A percentile compares a stretch with the other conserved stretches of the same genome.
phyloP scores from a whole-genome alignment of 2,797 vertebrate genomes.

The Ctenochaetus hawaiiensis region DNA sequence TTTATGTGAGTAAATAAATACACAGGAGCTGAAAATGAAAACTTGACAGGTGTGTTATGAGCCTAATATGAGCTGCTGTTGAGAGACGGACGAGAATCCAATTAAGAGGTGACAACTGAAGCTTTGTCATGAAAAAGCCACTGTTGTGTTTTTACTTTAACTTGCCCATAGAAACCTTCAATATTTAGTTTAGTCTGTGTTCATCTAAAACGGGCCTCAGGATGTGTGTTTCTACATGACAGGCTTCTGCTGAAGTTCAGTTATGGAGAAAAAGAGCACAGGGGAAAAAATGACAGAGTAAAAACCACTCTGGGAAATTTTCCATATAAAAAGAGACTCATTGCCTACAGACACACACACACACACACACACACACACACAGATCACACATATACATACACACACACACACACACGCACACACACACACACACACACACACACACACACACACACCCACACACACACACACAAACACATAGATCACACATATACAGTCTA shows the following conservation, averaged over 20 bases:
- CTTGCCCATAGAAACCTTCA: neutral
- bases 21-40: constrained; percentile 18
- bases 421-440: constrained; percentile 18
- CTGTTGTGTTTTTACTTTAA: neutral
- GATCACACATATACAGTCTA: constrained; percentile 14
- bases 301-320: constrained; percentile 55
- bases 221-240: neutral
- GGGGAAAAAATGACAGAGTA: constrained; percentile 53
- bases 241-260: constrained; percentile 26
- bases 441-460: no score
- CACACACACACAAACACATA: neutral
- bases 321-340: constrained; percentile 46
- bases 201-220: neutral
- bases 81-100: neutral
- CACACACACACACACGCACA: neutral
- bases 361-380: constrained; percentile 26
- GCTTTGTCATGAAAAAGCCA: neutral
- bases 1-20: constrained; percentile 4
- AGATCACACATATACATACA: no score
- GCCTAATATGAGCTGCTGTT: constrained; percentile 29
- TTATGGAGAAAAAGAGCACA: constrained; percentile 20
- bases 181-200: neutral
- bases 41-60: constrained; percentile 1
- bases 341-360: constrained; percentile 4
- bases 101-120: constrained; percentile 39